These are phyloP conservation scores for Synergus umbraculus DNA, from an alignment of 2,888 invertebrate genomes.

Conservation along the genomic window DNA sequence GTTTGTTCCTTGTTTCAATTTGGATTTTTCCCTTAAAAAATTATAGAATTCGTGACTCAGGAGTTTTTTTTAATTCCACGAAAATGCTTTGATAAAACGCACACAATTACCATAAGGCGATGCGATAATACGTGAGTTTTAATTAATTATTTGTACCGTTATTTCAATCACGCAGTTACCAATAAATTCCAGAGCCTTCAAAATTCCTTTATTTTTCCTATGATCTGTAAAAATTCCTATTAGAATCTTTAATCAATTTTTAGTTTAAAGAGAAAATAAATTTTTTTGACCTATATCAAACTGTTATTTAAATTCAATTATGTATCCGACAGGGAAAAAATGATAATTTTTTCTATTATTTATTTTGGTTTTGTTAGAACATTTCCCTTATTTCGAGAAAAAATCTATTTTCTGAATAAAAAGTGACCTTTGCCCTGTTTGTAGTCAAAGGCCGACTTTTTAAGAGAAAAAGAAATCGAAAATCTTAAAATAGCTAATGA, in stretches of 20 bases:
- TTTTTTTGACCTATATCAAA: background rate
- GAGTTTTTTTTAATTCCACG: background rate
- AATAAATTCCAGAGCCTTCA: background rate
- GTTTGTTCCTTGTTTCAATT: background rate
- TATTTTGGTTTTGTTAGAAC: background rate
- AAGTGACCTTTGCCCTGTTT: background rate
- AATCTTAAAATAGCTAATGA: background rate
- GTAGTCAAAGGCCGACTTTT: background rate
- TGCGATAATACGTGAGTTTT: slow-evolving; percentile 30
- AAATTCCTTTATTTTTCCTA: background rate
- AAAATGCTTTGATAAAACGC: slow-evolving; percentile 19
- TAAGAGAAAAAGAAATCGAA: background rate
- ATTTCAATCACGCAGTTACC: background rate
- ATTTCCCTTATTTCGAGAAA: background rate
- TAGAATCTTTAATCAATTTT: background rate
- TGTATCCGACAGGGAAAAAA: background rate
- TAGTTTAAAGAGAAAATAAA: background rate
- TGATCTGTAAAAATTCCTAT: background rate
- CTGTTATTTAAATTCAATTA: background rate
- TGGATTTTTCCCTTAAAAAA: background rate
- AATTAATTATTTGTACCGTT: slow-evolving; percentile 5
- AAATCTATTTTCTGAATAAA: background rate
- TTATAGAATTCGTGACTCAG: background rate
- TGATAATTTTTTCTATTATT: background rate
- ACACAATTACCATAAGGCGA: background rate